Evolutionary conservation across 2,888 invertebrate species (phyloP), one percentile per base, ranked within the genome.

Genomic region (Teleogryllus oceanicus): DNA sequence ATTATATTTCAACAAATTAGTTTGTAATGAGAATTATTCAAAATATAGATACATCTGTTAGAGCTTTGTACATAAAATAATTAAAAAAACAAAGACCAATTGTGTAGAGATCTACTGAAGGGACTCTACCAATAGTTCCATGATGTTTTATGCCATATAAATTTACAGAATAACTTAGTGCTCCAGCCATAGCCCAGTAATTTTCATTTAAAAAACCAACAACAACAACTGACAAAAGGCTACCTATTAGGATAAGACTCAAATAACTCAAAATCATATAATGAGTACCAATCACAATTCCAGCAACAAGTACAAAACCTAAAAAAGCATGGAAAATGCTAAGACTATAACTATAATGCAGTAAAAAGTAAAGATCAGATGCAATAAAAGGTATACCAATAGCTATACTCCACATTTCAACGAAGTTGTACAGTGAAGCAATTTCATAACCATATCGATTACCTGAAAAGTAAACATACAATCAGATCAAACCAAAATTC

Each of bases 41-140:
- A 18, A 62, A 62, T 18, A 62, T n/a, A 62, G 62, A 62, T 62
- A 62, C n/a, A 11, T 62, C 62, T 18, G 62, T 62, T 62, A 83
- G 83, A 81, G 86, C 84, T 82, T 83, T 85, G 37, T 85, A 82
- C 75, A 86, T 84, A 83, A 87, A 88, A 82, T 84, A 85, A 78
- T 85, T 81, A 83, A 86, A 87, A 83, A 88, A 87, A 82, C 87
- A 86, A 82, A 87, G 83, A 50, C 86, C 86, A 83, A 87, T 86
- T 83, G 87, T 87, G 80, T 85, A 86, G 81, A 88, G 84, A 84
- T 87, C 87, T 82, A 85, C 84, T 81, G 85, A 83, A 77, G 87
- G 86, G 82, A 87, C 84, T 75, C 76, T 50, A 21, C 86, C 85
- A 76, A 85, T 84, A 49, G 84, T 83, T 50, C 84, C 83, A 75